Base-by-base conservation (phyloP, 2,888 invertebrate species). In the Synergus gifuensis region DNA sequence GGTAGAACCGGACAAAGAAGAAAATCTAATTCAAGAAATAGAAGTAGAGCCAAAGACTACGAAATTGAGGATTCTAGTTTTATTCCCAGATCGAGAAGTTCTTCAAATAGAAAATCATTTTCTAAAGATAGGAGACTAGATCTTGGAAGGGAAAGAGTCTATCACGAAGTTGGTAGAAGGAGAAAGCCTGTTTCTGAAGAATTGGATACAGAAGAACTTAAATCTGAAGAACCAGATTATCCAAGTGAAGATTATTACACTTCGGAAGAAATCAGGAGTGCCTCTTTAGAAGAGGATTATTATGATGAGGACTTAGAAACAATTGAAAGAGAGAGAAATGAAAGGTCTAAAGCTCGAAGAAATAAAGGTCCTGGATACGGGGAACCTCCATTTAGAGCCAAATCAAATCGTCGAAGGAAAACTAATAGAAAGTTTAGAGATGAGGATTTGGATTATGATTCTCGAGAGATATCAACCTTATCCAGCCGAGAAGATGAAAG, bases 61-160 rank as follows among this genome's bases (percentile, higher is more conserved):
- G 79, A 81, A 18, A 78, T 58, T 36, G 76, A 80, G 54, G 49
- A 77, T 76, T 54, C 76, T 7, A 76, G 58, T n/a, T 16, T 54
- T 4, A n/a, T n/a, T 67, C 40, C 64, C 8, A 18, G 49, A 54
- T n/a, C 77, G 8, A 49, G 67, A 54, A 78, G 67, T 40, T 78
- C 42, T 16, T 64, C 58, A 28, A 78, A 42, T 66, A 28, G 58
- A 7, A 44, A 49, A 58, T 12, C 28, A 28, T 73, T 36, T 42
- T 63, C 22, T n/a, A 54, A 64, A 66, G 60, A 22, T 18, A 79
- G 54, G 54, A 76, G 73, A 14, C 73, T 76, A n/a, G 49, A 49
- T 63, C 8, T 16, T 73, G 63, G 49, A n/a, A 73, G n/a, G 11
- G 54, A 77, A 42, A 58, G 42, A 46, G 28, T 18, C 12, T 54